phyloP scores from a whole-genome alignment of 2,113 vertebrate genomes.

The Sapajus apella region DNA sequence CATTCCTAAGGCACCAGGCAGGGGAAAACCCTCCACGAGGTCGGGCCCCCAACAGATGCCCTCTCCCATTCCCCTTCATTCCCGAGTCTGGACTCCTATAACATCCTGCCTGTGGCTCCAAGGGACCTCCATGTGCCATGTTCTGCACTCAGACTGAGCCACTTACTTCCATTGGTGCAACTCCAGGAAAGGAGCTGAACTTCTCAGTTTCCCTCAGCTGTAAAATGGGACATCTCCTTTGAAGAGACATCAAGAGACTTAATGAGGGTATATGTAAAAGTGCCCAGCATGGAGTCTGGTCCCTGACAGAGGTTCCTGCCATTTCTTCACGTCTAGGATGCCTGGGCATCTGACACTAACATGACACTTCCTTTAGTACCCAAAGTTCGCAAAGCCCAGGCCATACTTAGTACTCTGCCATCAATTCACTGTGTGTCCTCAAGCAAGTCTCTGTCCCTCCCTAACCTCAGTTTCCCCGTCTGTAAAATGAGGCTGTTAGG shows the following conservation, averaged over 20 bases:
- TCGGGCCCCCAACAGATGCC: background rate
- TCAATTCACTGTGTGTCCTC: background rate
- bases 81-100: background rate
- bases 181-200: background rate
- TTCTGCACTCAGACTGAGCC: background rate
- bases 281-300: background rate
- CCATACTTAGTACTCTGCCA: background rate
- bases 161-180: background rate
- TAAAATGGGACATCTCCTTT: background rate
- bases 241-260: background rate
- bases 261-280: background rate
- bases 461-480: background rate
- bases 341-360: background rate
- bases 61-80: no score
- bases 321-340: background rate
- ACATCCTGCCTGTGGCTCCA: background rate
- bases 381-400: background rate
- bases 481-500: background rate
- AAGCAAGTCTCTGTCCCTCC: background rate
- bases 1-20: background rate
- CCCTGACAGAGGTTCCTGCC: background rate
- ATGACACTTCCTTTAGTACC: background rate
- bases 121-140: background rate
- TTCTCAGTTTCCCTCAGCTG: background rate
- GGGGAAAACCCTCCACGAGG: background rate